phyloP scores from a whole-genome alignment of 2,797 vertebrate genomes.

The Gallinago stenura region DNA sequence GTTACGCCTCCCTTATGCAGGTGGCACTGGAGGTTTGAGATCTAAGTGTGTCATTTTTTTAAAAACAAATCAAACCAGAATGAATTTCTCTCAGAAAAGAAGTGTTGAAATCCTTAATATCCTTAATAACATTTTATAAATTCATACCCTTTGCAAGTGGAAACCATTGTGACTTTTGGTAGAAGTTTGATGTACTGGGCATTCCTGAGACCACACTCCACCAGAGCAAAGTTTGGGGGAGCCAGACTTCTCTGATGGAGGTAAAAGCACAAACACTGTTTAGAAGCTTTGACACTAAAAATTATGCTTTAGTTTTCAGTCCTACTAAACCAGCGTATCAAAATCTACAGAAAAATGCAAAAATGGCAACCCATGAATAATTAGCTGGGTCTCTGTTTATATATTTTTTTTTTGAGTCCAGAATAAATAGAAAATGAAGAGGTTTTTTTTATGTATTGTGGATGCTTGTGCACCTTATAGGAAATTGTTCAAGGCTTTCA shows the following conservation, averaged over 20 bases:
- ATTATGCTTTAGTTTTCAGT: background rate
- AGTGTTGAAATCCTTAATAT: background rate
- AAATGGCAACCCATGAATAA: background rate
- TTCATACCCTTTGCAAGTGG: background rate
- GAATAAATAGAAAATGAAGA: background rate
- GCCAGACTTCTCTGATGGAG: background rate
- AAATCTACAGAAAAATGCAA: background rate
- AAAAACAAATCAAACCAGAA: background rate
- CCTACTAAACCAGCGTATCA: background rate
- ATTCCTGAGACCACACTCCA: background rate
- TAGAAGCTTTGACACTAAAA: background rate
- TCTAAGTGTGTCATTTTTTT: background rate
- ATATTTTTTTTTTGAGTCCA: background rate
- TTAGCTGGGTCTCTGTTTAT: background rate
- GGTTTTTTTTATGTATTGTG: background rate
- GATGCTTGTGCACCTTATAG: slow-evolving; percentile 54
- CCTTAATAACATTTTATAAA: background rate
- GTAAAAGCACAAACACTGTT: background rate
- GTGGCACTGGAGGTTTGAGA: background rate
- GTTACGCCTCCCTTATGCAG: background rate
- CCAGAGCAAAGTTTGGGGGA: background rate
- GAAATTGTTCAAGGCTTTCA: slow-evolving; percentile 13
- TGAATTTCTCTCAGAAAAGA: background rate
- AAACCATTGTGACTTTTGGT: background rate
- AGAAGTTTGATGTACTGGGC: background rate